Conservation (phyloP, 2,888 invertebrate species). For the Nemotelus nigrinus region DNA sequence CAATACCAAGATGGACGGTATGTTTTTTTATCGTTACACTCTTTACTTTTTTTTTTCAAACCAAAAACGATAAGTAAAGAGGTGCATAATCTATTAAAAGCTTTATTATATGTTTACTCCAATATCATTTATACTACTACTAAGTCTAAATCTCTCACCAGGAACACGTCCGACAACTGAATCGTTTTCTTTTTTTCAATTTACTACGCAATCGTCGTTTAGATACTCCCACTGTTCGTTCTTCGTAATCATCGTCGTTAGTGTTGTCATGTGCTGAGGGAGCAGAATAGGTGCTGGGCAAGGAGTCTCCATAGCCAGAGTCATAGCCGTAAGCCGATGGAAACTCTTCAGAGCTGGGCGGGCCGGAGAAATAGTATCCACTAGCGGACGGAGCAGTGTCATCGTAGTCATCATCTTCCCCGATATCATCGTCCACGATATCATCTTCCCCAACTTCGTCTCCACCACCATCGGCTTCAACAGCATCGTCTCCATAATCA, state of each 20-base stretch:
- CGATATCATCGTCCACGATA: background rate
- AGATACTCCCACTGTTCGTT: background rate
- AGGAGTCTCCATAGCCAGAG: no score
- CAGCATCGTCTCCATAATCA: background rate
- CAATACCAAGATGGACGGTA: no score
- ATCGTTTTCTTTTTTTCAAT: slow-evolving; percentile 5
- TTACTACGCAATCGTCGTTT: slow-evolving; percentile 7
- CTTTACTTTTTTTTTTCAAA: no score
- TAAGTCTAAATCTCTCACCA: no score
- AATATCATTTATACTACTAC: no score
- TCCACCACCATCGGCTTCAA: background rate
- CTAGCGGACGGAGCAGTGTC: background rate
- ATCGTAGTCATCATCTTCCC: background rate
- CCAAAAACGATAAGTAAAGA: no score
- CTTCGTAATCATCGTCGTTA: background rate
- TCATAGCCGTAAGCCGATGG: no score
- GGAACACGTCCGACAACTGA: background rate
- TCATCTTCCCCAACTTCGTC: background rate
- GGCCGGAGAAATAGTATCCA: no score
- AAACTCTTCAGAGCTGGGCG: no score
- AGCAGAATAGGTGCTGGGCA: background rate
- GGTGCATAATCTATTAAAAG: no score
- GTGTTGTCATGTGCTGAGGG: background rate
- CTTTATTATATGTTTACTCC: no score
- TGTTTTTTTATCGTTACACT: no score